These are phyloP conservation scores for Drosophila auraria DNA, from an alignment of 1,140 invertebrate species.

Conservation along the genomic window DNA sequence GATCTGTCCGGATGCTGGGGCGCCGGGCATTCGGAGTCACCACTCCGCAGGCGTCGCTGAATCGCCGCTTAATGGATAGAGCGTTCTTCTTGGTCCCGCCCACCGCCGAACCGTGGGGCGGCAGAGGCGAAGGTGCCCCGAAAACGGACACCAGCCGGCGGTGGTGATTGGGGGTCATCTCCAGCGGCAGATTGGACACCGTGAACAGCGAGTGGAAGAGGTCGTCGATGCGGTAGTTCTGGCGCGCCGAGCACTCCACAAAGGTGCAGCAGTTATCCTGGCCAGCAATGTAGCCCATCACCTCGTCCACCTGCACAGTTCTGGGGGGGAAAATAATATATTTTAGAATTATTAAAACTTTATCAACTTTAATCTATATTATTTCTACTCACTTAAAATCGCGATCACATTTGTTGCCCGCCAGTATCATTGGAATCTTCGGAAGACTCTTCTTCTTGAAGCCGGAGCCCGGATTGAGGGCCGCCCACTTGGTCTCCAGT, in stretches of 20 bases:
- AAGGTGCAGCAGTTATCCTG: constrained; percentile 91
- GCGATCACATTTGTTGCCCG: constrained; percentile 93
- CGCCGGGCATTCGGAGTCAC: constrained; percentile 93
- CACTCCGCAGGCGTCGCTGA: constrained; percentile 94
- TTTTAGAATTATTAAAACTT: background rate
- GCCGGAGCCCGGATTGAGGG: constrained; percentile 87
- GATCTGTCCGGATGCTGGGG: constrained; percentile 93
- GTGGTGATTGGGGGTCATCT: constrained; percentile 95
- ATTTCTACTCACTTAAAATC: constrained; percentile 87
- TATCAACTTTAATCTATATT: background rate
- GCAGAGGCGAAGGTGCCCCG: constrained; percentile 90
- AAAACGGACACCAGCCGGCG: constrained; percentile 89
- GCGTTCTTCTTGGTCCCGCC: constrained; percentile 90
- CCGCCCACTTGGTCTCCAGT: constrained; percentile 91
- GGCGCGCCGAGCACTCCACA: constrained; percentile 92
- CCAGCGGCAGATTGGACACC: constrained; percentile 91
- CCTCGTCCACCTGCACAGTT: constrained; percentile 90
- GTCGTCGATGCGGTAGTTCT: constrained; percentile 92
- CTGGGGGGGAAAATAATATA: constrained; percentile 78
- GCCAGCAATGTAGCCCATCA: constrained; percentile 89
- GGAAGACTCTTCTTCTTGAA: constrained; percentile 88
- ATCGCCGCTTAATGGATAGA: constrained; percentile 91
- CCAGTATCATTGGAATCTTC: constrained; percentile 92
- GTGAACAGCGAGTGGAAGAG: constrained; percentile 93
- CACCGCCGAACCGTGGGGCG: constrained; percentile 88